Percentiles rank a stretch among this genome's conserved stretches.
These are phyloP conservation scores for Neosalanx taihuensis DNA, from an alignment of 2,797 vertebrate species.

Conservation along the genomic window DNA sequence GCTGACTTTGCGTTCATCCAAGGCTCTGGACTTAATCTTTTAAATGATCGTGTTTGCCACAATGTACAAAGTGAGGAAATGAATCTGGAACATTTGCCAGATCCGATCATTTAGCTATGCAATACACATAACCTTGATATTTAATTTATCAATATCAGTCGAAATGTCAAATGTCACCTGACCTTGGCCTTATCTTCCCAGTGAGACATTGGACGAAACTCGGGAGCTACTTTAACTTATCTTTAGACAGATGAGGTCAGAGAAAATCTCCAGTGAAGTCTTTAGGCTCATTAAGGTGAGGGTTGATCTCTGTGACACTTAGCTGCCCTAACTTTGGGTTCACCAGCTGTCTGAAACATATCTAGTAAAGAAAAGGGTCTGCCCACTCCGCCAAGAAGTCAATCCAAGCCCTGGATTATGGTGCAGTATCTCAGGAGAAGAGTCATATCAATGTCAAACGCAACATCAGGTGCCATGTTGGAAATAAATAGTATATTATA, in stretches of 20 bases:
- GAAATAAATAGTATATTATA: too few relatives aligned
- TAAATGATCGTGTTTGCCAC: too few relatives aligned
- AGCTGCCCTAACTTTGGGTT: slow-evolving; percentile 51
- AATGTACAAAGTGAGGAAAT: too few relatives aligned
- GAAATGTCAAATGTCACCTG: too few relatives aligned
- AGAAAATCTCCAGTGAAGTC: slow-evolving; percentile 68
- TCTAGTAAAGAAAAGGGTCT: slow-evolving; percentile 22
- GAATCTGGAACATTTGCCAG: too few relatives aligned
- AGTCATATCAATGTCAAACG: neutral
- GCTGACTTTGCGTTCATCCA: too few relatives aligned
- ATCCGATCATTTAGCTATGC: too few relatives aligned
- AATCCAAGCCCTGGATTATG: neutral
- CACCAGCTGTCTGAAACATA: slow-evolving; percentile 58
- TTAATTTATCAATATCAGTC: too few relatives aligned
- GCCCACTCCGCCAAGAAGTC: slow-evolving; percentile 1
- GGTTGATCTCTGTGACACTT: slow-evolving; percentile 71
- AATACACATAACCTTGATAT: too few relatives aligned
- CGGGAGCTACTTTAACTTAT: slow-evolving; percentile 60
- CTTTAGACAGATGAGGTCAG: slow-evolving; percentile 62
- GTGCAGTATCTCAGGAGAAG: neutral
- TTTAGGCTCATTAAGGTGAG: slow-evolving; percentile 68
- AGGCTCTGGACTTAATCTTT: too few relatives aligned
- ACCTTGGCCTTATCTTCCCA: neutral
- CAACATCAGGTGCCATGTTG: too few relatives aligned
- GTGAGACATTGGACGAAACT: slow-evolving; percentile 23